Conservation (phyloP, 1,140 invertebrate genomes). For the Phocides pigmalion region DNA sequence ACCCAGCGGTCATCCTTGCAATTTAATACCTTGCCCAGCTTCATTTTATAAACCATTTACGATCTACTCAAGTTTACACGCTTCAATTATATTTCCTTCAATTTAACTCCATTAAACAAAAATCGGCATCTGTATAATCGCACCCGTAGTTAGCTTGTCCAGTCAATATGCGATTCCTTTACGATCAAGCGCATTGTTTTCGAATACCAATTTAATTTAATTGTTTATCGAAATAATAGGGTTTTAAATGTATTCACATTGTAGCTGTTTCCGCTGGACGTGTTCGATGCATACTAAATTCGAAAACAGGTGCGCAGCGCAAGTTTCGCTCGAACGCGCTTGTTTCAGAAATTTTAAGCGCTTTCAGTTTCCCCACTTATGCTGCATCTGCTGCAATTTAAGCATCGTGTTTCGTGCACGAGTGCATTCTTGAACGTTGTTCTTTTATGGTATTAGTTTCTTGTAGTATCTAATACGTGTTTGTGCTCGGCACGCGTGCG, state of each 20-base stretch:
- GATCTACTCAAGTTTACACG: too few relatives aligned
- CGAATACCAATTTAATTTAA: conserved; percentile 35
- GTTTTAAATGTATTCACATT: conserved; percentile 28
- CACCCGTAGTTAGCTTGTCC: conserved; percentile 1
- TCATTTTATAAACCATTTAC: too few relatives aligned
- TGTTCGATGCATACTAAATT: conserved; percentile 25
- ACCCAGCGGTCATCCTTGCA: too few relatives aligned
- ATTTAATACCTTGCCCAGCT: too few relatives aligned
- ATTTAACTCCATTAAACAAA: not conserved
- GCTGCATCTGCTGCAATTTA: conserved; percentile 13
- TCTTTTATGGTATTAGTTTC: not conserved
- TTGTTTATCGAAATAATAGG: conserved; percentile 33
- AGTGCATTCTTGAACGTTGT: not conserved
- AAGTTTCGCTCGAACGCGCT: conserved; percentile 6
- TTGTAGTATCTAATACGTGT: too few relatives aligned
- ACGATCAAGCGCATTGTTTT: conserved; percentile 18
- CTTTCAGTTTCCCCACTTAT: conserved; percentile 14
- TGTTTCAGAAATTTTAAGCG: conserved; percentile 24
- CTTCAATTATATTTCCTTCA: too few relatives aligned
- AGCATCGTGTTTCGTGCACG: not conserved
- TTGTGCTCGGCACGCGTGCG: too few relatives aligned
- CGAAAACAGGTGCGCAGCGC: conserved; percentile 19
- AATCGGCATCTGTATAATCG: conserved; percentile 10
- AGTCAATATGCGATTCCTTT: conserved; percentile 11
- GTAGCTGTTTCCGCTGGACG: conserved; percentile 13